Conservation (phyloP, 2,888 invertebrate species). For the Aporophyla nigra region DNA sequence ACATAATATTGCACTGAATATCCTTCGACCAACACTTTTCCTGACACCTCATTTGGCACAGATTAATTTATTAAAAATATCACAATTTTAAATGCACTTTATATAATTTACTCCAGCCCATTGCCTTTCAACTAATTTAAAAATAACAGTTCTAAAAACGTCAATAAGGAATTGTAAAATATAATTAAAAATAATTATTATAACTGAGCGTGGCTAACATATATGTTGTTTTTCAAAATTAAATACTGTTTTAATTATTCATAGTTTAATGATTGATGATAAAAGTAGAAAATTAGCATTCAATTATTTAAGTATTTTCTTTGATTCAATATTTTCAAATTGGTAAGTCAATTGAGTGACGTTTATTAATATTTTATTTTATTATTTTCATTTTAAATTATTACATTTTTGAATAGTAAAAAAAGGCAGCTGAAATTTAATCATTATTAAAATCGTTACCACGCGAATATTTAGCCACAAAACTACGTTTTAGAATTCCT, state of each 20-base stretch:
- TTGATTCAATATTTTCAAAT: neutral
- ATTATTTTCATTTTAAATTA: neutral
- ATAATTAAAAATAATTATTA: neutral
- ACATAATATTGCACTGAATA: neutral
- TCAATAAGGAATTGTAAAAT: neutral
- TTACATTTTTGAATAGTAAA: neutral
- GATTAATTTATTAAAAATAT: neutral
- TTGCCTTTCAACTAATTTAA: neutral
- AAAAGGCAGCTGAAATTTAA: neutral
- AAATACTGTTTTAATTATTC: constrained; percentile 19
- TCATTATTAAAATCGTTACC: too few species aligned
- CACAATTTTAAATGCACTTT: neutral
- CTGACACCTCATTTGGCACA: constrained; percentile 12
- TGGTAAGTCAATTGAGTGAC: neutral
- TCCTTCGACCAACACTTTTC: neutral
- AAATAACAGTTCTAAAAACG: neutral
- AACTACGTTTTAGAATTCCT: neutral
- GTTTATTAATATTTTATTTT: neutral
- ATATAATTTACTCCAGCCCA: neutral
- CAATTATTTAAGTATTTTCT: neutral
- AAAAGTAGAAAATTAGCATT: neutral
- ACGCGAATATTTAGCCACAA: neutral
- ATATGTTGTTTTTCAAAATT: constrained; percentile 31
- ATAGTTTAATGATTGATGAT: neutral
- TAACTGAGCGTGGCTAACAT: constrained; percentile 14